These are phyloP conservation scores for Tetrax tetrax DNA, from an alignment of 2,113 vertebrate species.

Conservation along the genomic window DNA sequence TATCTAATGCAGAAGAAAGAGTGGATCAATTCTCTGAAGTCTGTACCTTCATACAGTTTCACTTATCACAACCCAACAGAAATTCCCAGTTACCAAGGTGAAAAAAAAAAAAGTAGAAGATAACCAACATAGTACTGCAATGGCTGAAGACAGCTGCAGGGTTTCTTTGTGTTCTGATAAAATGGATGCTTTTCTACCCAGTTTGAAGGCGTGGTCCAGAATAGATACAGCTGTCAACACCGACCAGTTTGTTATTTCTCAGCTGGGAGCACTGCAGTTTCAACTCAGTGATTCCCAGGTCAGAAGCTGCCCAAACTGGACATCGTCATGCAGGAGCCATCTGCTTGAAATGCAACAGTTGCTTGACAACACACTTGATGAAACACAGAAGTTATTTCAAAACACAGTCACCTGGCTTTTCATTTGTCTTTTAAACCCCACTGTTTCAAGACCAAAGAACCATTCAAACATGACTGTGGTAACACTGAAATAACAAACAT, in stretches of 20 bases:
- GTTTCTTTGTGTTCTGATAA: background rate
- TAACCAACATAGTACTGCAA: background rate
- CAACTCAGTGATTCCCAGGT: background rate
- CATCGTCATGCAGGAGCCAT: background rate
- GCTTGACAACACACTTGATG: background rate
- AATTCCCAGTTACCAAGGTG: background rate
- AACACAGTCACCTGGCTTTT: background rate
- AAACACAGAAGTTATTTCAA: background rate
- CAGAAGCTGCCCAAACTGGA: background rate
- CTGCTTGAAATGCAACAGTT: background rate
- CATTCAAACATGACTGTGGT: rapidly evolving
- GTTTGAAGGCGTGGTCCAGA: background rate
- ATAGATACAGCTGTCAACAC: background rate
- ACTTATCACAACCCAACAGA: background rate
- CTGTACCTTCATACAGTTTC: background rate
- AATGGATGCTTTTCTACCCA: background rate
- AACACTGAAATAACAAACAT: background rate
- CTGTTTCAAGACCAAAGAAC: background rate
- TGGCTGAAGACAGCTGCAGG: background rate
- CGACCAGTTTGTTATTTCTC: background rate
- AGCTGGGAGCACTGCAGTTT: background rate
- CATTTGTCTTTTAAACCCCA: background rate
- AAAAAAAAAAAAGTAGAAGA: background rate
- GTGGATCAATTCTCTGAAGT: background rate
- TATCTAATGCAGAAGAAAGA: background rate